These are phyloP conservation scores for Battus philenor DNA, from an alignment of 1,140 invertebrate species.

Conservation along the genomic window DNA sequence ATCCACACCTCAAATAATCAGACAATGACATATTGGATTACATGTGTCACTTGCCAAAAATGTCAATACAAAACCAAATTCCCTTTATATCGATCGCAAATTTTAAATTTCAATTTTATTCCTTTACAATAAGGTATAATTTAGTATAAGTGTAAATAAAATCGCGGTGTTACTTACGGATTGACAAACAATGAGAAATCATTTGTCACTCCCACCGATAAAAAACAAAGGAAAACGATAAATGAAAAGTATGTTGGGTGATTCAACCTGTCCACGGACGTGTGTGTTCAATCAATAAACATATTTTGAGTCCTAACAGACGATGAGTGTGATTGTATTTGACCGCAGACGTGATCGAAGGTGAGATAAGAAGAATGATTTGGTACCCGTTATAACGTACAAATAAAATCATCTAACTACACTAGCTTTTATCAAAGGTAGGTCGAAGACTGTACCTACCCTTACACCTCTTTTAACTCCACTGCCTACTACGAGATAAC, in stretches of 20 bases:
- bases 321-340: too few species aligned
- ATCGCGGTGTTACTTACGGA: constrained; percentile 11
- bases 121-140: too few species aligned
- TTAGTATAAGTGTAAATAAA: too few species aligned
- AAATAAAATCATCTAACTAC: too few species aligned
- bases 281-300: constrained; percentile 9
- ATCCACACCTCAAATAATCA: not conserved
- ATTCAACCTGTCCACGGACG: not conserved
- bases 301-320: not conserved
- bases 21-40: constrained; percentile 9
- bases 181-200: constrained; percentile 13
- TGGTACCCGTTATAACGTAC: too few species aligned
- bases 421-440: too few species aligned
- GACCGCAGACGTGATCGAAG: too few species aligned
- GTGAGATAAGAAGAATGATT: too few species aligned
- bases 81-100: not conserved
- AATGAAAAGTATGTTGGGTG: constrained; percentile 10
- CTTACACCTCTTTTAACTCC: too few species aligned
- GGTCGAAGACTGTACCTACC: too few species aligned
- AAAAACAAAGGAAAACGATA: constrained; percentile 8
- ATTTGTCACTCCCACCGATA: constrained; percentile 13
- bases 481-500: too few species aligned
- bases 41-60: constrained; percentile 14
- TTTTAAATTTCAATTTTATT: too few species aligned
- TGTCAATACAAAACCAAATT: constrained; percentile 7